Conservation (phyloP, 2,888 invertebrate species). For the Colostygia pectinataria region DNA sequence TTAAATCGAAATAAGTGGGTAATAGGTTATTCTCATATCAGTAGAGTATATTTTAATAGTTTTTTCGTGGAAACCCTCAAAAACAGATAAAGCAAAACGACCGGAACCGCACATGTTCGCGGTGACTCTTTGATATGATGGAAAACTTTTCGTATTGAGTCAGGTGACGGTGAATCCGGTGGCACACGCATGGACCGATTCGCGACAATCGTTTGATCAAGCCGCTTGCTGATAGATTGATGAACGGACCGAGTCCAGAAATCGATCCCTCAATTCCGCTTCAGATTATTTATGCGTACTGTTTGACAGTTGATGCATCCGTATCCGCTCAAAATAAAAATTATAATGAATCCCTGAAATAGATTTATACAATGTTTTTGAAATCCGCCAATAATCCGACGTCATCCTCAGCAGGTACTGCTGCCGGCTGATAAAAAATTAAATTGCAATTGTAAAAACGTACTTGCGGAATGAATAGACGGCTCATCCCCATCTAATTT, state of each 20-base stretch:
- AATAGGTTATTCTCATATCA: no score
- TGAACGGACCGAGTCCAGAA: slow-evolving; percentile 53
- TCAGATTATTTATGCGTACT: slow-evolving; percentile 55
- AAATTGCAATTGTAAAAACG: slow-evolving; percentile 27
- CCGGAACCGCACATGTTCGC: slow-evolving; percentile 16
- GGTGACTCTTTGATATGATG: slow-evolving; percentile 30
- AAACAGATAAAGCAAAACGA: slow-evolving; percentile 1
- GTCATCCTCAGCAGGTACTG: slow-evolving; percentile 23
- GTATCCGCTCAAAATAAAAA: slow-evolving; percentile 51
- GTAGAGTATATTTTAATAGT: no score
- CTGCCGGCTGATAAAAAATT: slow-evolving; percentile 21
- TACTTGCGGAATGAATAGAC: slow-evolving; percentile 30
- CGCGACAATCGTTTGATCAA: slow-evolving; percentile 71
- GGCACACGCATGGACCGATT: slow-evolving; percentile 40
- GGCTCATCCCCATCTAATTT: slow-evolving; percentile 59
- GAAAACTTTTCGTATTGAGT: slow-evolving; percentile 26
- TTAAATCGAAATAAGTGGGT: no score
- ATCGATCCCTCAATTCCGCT: slow-evolving; percentile 62
- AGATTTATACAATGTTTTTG: slow-evolving; percentile 13
- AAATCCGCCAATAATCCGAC: slow-evolving; percentile 15
- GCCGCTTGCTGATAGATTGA: slow-evolving; percentile 62
- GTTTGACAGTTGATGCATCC: slow-evolving; percentile 59
- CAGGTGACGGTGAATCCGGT: slow-evolving; percentile 42
- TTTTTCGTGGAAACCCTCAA: slow-evolving; percentile 13
- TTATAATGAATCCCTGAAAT: slow-evolving; percentile 34